These are phyloP conservation scores for Pedionomus torquatus DNA, from an alignment of 2,113 vertebrate genomes.

Conservation along the genomic window DNA sequence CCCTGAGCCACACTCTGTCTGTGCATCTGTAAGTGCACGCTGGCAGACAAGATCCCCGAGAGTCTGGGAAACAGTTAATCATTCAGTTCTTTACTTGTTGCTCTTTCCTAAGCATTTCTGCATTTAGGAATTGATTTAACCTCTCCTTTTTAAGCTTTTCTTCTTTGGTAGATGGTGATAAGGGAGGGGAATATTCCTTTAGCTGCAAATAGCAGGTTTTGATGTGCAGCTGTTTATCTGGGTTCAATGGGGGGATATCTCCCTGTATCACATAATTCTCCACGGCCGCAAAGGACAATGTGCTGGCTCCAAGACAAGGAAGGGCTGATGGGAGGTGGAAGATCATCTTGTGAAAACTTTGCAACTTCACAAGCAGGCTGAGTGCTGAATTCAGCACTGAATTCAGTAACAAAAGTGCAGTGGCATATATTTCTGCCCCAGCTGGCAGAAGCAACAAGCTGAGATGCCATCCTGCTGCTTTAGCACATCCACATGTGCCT, in stretches of 20 bases:
- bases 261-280: neutral
- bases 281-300: accelerated
- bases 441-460: neutral
- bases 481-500: neutral
- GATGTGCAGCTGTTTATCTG: neutral
- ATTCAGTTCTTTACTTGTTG: neutral
- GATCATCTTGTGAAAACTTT: neutral
- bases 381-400: neutral
- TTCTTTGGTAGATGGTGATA: neutral
- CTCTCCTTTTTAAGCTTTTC: neutral
- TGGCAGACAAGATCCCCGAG: neutral
- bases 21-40: accelerated
- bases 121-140: neutral
- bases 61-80: neutral
- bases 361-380: neutral
- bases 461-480: neutral
- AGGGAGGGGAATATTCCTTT: neutral
- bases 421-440: neutral
- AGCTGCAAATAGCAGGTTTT: neutral
- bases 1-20: neutral
- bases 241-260: neutral
- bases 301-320: neutral
- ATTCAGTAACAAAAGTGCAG: neutral
- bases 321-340: neutral
- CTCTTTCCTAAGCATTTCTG: neutral